Evolutionary conservation across 2,113 vertebrate species (phyloP).

Genomic region (Bubo scandiacus): DNA sequence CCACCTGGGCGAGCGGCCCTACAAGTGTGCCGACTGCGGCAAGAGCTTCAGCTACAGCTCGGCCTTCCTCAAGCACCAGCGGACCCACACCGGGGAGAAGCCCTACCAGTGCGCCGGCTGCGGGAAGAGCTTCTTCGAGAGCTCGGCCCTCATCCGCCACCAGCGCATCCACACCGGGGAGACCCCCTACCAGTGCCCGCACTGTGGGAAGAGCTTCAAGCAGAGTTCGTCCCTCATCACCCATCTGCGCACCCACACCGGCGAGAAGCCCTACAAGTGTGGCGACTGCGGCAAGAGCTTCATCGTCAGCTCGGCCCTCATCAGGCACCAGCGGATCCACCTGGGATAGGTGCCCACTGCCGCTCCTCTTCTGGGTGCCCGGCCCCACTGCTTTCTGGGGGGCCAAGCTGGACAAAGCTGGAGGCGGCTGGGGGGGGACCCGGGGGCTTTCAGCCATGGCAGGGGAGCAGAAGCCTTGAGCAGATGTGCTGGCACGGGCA

Average conservation of each 20-base stretch:
- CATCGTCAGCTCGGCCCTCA: background rate
- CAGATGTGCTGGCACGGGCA: background rate
- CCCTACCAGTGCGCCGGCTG: constrained; percentile 11
- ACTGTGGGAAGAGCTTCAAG: constrained; percentile 18
- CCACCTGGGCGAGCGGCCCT: background rate
- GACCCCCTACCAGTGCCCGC: background rate
- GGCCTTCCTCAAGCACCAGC: background rate
- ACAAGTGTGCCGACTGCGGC: background rate
- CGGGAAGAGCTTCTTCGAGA: constrained; percentile 14
- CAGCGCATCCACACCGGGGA: background rate
- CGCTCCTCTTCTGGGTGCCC: background rate
- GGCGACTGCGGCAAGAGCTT: constrained; percentile 25
- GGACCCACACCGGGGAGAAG: constrained; percentile 29
- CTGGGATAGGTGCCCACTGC: background rate
- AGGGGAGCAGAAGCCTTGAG: too few species aligned
- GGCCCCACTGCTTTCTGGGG: too few species aligned
- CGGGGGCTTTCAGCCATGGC: too few species aligned
- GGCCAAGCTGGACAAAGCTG: too few species aligned
- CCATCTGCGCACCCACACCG: constrained; percentile 78
- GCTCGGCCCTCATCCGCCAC: background rate
- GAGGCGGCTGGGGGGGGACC: background rate
- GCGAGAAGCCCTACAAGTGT: constrained; percentile 90
- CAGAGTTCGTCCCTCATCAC: background rate
- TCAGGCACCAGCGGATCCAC: background rate
- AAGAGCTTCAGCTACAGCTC: background rate